Conservation (phyloP, 2,113 vertebrate species). For the Perognathus longimembris region DNA sequence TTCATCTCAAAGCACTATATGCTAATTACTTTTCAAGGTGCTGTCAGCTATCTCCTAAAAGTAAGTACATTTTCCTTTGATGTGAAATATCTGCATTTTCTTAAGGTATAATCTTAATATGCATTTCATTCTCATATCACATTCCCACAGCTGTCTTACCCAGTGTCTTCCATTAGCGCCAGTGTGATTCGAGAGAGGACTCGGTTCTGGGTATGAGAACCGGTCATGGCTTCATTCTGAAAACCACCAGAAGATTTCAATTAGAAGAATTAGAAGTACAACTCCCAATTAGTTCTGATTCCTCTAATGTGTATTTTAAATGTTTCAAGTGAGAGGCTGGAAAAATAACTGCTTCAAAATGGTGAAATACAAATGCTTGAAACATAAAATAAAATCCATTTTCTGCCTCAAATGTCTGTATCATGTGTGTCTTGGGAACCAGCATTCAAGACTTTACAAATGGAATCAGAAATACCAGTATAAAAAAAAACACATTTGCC, state of each 20-base stretch:
- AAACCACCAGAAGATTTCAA: conserved; percentile 71
- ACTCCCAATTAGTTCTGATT: background rate
- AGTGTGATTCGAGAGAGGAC: conserved; percentile 97
- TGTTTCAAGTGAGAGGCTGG: background rate
- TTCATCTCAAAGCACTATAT: too few relatives aligned
- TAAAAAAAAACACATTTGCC: background rate
- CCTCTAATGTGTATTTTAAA: background rate
- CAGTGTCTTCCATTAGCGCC: conserved; percentile 98
- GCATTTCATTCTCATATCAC: background rate
- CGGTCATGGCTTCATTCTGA: conserved; percentile 99
- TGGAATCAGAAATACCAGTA: background rate
- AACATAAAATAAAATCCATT: conserved; percentile 6
- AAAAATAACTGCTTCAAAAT: conserved; percentile 48
- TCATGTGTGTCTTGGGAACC: background rate
- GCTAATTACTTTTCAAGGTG: too few relatives aligned
- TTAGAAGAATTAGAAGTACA: background rate
- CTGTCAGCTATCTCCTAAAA: too few relatives aligned
- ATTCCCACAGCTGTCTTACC: conserved; percentile 85
- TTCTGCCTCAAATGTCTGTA: conserved; percentile 28
- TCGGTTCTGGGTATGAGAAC: conserved; percentile 97
- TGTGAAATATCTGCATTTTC: conserved; percentile 31
- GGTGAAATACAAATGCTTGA: background rate
- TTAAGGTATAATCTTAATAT: conserved; percentile 28
- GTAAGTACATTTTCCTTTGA: conserved; percentile 24
- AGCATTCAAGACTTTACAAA: background rate